These are phyloP conservation scores for Excalfactoria chinensis DNA, from an alignment of 2,113 vertebrate genomes.

Conservation along the genomic window DNA sequence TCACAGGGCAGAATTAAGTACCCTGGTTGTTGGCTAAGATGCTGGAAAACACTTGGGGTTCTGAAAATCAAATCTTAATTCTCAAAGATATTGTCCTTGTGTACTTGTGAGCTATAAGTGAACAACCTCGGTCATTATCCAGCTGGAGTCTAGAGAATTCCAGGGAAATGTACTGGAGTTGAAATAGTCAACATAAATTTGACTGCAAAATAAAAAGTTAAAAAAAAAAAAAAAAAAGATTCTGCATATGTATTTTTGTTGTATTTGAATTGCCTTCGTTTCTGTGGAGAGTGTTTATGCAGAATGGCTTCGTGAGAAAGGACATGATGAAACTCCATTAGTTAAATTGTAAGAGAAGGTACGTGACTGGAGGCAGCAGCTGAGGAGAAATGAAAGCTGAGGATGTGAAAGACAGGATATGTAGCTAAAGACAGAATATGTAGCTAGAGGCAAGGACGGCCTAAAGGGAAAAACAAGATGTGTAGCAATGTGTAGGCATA, in stretches of 20 bases:
- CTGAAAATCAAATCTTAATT: not conserved
- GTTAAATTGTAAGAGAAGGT: too few relatives aligned
- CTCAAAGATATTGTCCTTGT: not conserved
- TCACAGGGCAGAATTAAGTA: not conserved
- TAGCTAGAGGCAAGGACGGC: too few relatives aligned
- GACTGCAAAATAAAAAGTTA: not conserved
- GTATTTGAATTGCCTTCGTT: not conserved
- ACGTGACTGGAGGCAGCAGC: too few relatives aligned
- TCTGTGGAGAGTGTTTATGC: too few relatives aligned
- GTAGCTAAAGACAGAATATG: too few relatives aligned
- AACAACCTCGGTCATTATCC: not conserved
- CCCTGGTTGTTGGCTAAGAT: not conserved
- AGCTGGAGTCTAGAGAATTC: not conserved
- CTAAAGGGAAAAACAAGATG: too few relatives aligned
- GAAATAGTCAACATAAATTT: not conserved
- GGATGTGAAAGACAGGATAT: too few relatives aligned
- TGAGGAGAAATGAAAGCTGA: too few relatives aligned
- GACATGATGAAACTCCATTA: too few relatives aligned
- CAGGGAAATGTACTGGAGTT: not conserved
- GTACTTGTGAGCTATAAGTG: not conserved
- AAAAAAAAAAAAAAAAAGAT: not conserved
- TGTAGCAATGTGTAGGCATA: too few relatives aligned
- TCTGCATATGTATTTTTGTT: not conserved
- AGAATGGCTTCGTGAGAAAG: too few relatives aligned
- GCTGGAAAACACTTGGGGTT: not conserved